Evolutionary conservation across 2,113 vertebrate genomes (phyloP).

Genomic region (Kryptolebias marmoratus): DNA sequence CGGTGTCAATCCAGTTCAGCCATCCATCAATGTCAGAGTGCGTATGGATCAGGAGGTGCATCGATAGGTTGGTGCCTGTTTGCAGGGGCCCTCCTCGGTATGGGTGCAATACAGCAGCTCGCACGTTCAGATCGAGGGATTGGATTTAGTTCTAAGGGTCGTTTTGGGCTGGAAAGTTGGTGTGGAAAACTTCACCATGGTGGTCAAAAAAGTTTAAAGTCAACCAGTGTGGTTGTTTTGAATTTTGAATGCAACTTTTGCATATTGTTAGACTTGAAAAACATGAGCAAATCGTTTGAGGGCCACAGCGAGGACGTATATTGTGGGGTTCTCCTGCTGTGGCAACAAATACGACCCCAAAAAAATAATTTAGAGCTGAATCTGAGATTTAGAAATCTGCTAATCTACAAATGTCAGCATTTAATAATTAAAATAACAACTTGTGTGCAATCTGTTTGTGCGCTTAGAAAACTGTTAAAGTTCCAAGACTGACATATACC

Average conservation of each 20-base stretch:
- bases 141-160: slow-evolving; percentile 21
- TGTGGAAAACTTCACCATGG: not conserved
- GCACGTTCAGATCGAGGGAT: slow-evolving; percentile 34
- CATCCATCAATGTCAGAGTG: slow-evolving; percentile 76
- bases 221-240: not conserved
- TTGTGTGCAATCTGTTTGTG: too few relatives aligned
- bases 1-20: slow-evolving; percentile 74
- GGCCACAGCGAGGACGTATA: too few relatives aligned
- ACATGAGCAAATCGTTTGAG: too few relatives aligned
- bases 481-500: too few relatives aligned
- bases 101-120: slow-evolving; percentile 43
- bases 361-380: too few relatives aligned
- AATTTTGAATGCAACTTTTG: not conserved
- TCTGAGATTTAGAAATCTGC: too few relatives aligned
- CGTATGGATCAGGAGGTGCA: slow-evolving; percentile 73
- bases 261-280: not conserved
- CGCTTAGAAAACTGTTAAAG: too few relatives aligned
- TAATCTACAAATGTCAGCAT: too few relatives aligned
- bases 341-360: too few relatives aligned
- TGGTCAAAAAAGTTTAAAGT: slow-evolving; percentile 12
- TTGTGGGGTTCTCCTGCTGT: too few relatives aligned
- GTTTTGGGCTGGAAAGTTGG: slow-evolving; percentile 17
- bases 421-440: too few relatives aligned
- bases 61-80: slow-evolving; percentile 67
- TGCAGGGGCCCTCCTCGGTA: slow-evolving; percentile 47